Conservation (phyloP, 2,113 vertebrate genomes). For the Hoplias malabaricus region DNA sequence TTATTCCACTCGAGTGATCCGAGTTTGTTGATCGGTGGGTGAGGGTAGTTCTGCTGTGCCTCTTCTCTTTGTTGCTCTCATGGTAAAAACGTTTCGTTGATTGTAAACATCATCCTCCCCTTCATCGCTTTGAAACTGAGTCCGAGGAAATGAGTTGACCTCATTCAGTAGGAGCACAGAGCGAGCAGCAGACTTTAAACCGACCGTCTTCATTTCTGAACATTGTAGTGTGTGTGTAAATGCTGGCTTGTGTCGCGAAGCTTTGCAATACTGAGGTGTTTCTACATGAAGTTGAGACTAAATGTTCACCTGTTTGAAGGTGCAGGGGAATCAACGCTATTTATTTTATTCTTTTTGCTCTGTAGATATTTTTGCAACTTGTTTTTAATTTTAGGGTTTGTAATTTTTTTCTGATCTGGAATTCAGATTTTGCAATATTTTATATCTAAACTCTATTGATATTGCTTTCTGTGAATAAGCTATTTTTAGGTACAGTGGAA, state of each 20-base stretch:
- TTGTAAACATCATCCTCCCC: neutral
- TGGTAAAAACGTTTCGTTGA: neutral
- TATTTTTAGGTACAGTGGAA: conserved; percentile 69
- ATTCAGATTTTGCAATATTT: conserved; percentile 75
- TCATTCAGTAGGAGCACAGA: neutral
- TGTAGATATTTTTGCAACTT: conserved; percentile 58
- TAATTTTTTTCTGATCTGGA: conserved; percentile 62
- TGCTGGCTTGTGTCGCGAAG: conserved; percentile 54
- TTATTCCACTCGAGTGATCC: neutral
- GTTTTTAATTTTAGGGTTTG: conserved; percentile 56
- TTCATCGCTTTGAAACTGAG: neutral
- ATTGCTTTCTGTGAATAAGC: conserved; percentile 77
- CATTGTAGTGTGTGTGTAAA: conserved; percentile 38
- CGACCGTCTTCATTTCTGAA: neutral
- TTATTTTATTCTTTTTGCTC: no score
- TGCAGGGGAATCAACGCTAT: conserved; percentile 33
- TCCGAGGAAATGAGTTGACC: neutral
- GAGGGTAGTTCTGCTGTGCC: neutral
- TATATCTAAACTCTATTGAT: conserved; percentile 68
- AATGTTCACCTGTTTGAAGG: neutral
- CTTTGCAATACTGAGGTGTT: conserved; percentile 68
- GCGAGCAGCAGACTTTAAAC: neutral
- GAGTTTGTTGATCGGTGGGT: neutral
- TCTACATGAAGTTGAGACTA: conserved; percentile 45
- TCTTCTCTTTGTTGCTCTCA: conserved; percentile 3